phyloP scores from a whole-genome alignment of 2,888 invertebrate species.

The Drosophila paranaensis region DNA sequence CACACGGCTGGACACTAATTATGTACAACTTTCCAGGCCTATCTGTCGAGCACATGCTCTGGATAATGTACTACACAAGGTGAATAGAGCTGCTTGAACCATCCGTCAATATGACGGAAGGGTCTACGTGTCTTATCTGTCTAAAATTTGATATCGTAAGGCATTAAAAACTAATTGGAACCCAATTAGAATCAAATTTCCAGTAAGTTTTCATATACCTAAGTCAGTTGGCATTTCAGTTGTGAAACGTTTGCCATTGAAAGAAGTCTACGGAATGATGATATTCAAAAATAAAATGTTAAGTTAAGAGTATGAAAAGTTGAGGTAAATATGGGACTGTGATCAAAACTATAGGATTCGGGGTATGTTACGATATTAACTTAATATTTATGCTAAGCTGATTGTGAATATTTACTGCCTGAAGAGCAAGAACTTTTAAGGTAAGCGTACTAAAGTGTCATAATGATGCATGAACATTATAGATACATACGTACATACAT shows the following conservation, averaged over 20 bases:
- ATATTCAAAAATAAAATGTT: background rate
- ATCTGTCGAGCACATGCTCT: conserved; percentile 54
- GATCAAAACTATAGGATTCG: too few species aligned
- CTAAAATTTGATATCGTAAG: conserved; percentile 11
- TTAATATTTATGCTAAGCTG: too few species aligned
- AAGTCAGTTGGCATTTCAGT: conserved; percentile 10
- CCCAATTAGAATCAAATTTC: conserved; percentile 48
- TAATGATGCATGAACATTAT: too few species aligned
- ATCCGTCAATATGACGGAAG: conserved; percentile 67
- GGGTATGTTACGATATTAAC: too few species aligned
- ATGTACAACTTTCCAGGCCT: conserved; percentile 58
- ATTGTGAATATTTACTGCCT: too few species aligned
- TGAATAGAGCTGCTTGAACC: conserved; percentile 18
- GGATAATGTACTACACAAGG: conserved; percentile 51
- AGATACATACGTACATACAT: too few species aligned
- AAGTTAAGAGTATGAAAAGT: background rate
- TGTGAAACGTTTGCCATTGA: conserved; percentile 27
- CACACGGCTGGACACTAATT: conserved; percentile 17
- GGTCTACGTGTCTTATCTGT: conserved; percentile 45
- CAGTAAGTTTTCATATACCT: conserved; percentile 2
- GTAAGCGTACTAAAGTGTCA: background rate
- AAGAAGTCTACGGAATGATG: background rate
- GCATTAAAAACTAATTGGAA: conserved; percentile 70
- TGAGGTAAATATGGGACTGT: too few species aligned
- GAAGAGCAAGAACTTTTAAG: background rate